phyloP scores from a whole-genome alignment of 2,888 invertebrate genomes.

The Amblyteles armatorius region DNA sequence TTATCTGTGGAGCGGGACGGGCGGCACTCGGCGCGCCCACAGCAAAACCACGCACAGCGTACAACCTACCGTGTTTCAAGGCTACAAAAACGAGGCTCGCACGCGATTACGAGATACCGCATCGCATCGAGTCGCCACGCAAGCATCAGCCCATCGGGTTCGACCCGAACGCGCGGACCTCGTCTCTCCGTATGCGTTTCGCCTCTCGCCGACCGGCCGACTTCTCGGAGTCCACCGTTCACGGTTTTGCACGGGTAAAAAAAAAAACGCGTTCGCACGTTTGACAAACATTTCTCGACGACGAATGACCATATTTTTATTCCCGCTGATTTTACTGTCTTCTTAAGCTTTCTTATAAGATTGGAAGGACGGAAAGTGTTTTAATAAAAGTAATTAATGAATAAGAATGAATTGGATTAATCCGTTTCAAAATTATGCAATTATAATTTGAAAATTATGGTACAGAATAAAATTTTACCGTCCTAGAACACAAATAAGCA shows the following conservation, averaged over 20 bases:
- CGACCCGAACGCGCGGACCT: not conserved
- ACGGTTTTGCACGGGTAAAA: constrained; percentile 19
- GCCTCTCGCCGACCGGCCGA: constrained; percentile 40
- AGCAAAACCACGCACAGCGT: constrained; percentile 7
- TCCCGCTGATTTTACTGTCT: not conserved
- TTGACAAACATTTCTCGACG: not conserved
- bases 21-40: constrained; percentile 78
- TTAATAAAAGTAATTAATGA: too few relatives aligned
- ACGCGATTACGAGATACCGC: constrained; percentile 79
- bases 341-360: not conserved
- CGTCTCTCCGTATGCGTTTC: constrained; percentile 40
- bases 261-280: not conserved
- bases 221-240: constrained; percentile 48
- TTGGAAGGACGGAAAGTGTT: too few relatives aligned
- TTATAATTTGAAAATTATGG: too few relatives aligned
- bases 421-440: too few relatives aligned
- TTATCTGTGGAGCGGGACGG: constrained; percentile 48
- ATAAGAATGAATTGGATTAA: too few relatives aligned
- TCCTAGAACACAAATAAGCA: too few relatives aligned
- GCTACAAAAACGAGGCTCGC: constrained; percentile 68
- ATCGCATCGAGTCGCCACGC: constrained; percentile 77
- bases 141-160: constrained; percentile 35
- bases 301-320: not conserved
- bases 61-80: constrained; percentile 50
- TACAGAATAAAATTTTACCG: too few relatives aligned